Evolutionary conservation across 2,113 vertebrate genomes (phyloP).

Genomic region (Tychaedon coryphoeus): DNA sequence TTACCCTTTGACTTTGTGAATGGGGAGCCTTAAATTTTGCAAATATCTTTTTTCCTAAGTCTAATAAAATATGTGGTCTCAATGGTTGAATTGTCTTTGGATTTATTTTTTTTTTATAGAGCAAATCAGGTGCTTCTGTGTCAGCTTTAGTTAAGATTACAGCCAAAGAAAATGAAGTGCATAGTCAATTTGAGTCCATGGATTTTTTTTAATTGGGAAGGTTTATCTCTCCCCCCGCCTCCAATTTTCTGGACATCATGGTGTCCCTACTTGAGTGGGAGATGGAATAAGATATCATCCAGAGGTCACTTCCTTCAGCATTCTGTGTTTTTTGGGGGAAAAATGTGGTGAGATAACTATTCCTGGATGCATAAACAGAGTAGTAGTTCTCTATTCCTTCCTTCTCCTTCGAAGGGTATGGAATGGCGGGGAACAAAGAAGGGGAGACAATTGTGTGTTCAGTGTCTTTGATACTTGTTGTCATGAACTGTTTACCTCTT

Average conservation of each 20-base stretch:
- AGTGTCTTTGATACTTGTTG: background rate
- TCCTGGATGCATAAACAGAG: background rate
- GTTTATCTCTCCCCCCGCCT: rapidly evolving
- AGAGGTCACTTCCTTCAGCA: background rate
- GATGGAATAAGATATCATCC: background rate
- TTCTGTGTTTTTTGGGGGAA: background rate
- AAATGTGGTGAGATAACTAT: background rate
- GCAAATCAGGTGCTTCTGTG: background rate
- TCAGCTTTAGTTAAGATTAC: background rate
- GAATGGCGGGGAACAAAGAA: background rate
- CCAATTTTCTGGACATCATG: background rate
- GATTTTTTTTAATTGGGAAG: background rate
- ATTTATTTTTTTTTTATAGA: background rate
- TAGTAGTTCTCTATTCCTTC: background rate
- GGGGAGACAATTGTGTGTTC: background rate
- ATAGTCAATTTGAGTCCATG: background rate
- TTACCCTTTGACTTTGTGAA: background rate
- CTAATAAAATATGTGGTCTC: background rate
- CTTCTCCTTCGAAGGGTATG: background rate
- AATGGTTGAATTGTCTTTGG: background rate
- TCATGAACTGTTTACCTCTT: background rate
- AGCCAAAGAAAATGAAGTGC: background rate
- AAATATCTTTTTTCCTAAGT: background rate
- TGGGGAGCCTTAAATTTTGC: background rate
- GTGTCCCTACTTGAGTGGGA: background rate